Percentiles rank a stretch among this genome's conserved stretches.
These are phyloP conservation scores for Micronycteris hirsuta DNA, from an alignment of 2,113 vertebrate species.

Conservation along the genomic window DNA sequence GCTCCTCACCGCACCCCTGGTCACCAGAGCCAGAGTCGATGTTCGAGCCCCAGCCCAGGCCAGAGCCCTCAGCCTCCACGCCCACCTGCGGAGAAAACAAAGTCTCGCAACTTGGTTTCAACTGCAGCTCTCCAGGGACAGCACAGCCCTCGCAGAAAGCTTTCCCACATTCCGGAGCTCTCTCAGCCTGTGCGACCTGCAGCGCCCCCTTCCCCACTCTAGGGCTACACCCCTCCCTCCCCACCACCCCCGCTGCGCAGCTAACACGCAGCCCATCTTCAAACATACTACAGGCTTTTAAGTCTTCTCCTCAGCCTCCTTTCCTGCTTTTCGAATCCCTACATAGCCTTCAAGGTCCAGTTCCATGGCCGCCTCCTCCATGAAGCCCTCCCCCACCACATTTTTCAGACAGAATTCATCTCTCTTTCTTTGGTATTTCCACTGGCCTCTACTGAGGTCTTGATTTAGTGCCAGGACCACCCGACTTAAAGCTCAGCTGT, in stretches of 20 bases:
- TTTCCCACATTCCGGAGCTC: background rate
- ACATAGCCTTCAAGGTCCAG: background rate
- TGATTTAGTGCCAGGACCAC: background rate
- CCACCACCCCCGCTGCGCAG: background rate
- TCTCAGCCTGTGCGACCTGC: background rate
- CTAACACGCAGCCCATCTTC: rapidly evolving
- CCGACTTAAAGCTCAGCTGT: background rate
- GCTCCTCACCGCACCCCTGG: conserved; percentile 43
- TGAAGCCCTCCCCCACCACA: background rate
- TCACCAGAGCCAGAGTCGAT: conserved; percentile 67
- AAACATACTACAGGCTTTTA: background rate
- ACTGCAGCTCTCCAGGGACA: background rate
- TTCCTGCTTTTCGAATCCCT: background rate
- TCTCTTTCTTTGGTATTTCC: background rate
- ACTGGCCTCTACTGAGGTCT: background rate
- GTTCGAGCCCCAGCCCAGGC: conserved; percentile 68
- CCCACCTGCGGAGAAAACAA: conserved; percentile 79
- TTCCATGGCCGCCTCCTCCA: background rate
- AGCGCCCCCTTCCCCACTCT: background rate
- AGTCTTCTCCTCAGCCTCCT: background rate
- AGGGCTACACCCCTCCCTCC: no score
- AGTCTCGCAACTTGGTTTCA: background rate
- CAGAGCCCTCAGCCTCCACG: conserved; percentile 83
- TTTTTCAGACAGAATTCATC: background rate
- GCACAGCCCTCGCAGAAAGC: rapidly evolving